A percentile compares a stretch with the other conserved stretches of the same genome.
Conservation (phyloP, 2,113 vertebrate species). For the Globicephala melas region DNA sequence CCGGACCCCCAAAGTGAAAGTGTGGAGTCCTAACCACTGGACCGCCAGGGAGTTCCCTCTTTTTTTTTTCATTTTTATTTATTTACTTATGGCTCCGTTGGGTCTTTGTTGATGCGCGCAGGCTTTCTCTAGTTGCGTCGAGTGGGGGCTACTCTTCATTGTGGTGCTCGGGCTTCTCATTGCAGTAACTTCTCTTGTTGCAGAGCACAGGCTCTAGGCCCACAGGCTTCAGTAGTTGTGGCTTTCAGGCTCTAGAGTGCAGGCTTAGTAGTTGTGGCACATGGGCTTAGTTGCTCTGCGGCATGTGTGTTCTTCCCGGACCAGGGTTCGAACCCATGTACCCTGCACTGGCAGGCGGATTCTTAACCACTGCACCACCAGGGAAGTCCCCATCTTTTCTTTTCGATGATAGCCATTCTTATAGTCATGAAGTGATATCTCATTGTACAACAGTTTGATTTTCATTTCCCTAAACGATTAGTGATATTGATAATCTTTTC, state of each 20-base stretch:
- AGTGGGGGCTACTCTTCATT: background rate
- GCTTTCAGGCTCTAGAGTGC: background rate
- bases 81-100: background rate
- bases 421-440: background rate
- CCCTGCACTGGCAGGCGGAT: background rate
- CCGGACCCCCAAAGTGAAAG: background rate
- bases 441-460: background rate
- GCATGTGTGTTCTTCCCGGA: background rate
- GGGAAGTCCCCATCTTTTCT: background rate
- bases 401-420: background rate
- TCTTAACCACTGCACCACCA: background rate
- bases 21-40: background rate
- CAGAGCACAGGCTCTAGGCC: background rate
- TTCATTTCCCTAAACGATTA: background rate
- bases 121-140: background rate
- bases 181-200: background rate
- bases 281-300: background rate
- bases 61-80: background rate
- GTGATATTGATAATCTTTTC: background rate
- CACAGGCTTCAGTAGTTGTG: background rate
- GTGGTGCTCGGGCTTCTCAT: background rate
- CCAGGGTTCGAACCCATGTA: background rate
- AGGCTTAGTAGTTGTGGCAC: background rate
- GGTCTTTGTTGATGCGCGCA: background rate
- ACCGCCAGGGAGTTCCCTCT: background rate